phyloP scores from a whole-genome alignment of 2,888 invertebrate genomes.

The Zygogramma bicolorata region DNA sequence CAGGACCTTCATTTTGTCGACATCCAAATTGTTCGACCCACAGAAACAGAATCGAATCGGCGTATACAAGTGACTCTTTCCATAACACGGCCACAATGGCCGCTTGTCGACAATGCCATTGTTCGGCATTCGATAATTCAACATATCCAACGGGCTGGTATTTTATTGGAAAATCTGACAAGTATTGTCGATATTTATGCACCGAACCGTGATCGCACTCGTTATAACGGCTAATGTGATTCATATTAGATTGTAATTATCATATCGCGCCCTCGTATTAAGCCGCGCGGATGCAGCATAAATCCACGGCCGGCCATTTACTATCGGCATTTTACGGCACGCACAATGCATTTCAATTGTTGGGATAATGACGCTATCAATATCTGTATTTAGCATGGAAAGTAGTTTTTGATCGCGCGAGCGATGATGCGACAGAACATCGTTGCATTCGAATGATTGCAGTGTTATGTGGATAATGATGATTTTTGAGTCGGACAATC shows the following conservation, averaged over 20 bases:
- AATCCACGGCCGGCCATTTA: slow-evolving; percentile 41
- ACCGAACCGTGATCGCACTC: slow-evolving; percentile 54
- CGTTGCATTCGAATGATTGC: not conserved
- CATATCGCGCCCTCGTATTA: slow-evolving; percentile 52
- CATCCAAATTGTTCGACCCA: too few relatives aligned
- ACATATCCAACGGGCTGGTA: slow-evolving; percentile 26
- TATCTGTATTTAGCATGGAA: slow-evolving; percentile 10
- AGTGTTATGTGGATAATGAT: not conserved
- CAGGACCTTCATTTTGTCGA: too few relatives aligned
- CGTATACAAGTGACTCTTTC: not conserved
- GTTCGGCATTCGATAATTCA: slow-evolving; percentile 45
- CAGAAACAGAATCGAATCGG: not conserved
- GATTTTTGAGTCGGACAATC: not conserved
- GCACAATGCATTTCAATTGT: slow-evolving; percentile 26
- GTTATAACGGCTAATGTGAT: slow-evolving; percentile 58
- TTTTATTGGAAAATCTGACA: slow-evolving; percentile 57
- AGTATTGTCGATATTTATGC: slow-evolving; percentile 60
- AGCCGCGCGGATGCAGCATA: slow-evolving; percentile 43
- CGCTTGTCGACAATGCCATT: slow-evolving; percentile 48
- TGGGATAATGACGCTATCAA: slow-evolving; percentile 4
- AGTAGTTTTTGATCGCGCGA: not conserved
- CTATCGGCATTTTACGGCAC: slow-evolving; percentile 31
- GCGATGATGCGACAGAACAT: not conserved
- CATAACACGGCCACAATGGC: slow-evolving; percentile 32
- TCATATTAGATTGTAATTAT: slow-evolving; percentile 59